Percentiles rank a stretch among this genome's conserved stretches.
phyloP scores from a whole-genome alignment of 2,888 invertebrate genomes.

The Lasioglossum malachurum region DNA sequence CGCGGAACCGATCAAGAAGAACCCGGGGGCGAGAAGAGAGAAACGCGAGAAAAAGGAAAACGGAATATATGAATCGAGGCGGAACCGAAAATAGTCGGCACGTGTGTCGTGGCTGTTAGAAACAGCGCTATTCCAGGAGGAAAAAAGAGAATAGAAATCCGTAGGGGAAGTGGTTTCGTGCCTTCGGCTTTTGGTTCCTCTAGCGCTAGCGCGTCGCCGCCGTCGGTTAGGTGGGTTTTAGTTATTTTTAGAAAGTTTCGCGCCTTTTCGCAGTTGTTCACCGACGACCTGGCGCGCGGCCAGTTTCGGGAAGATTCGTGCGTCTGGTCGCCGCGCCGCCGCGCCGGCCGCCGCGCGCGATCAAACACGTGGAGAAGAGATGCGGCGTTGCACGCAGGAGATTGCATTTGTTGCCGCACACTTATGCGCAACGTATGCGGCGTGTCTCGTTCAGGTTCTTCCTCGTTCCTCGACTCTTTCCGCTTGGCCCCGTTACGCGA shows the following conservation, averaged over 20 bases:
- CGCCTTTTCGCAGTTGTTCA: conserved; percentile 69
- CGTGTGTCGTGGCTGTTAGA: conserved; percentile 40
- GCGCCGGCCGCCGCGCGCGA: conserved; percentile 2
- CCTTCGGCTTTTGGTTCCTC: conserved; percentile 8
- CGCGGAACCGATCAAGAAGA: conserved; percentile 8
- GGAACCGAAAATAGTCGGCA: conserved; percentile 42
- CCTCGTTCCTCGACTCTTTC: conserved; percentile 68
- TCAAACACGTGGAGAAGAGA: conserved; percentile 59
- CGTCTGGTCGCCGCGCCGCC: conserved; percentile 24
- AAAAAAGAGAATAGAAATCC: conserved; percentile 26
- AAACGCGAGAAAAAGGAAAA: not conserved
- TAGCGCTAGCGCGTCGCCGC: not conserved
- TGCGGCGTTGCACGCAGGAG: conserved; percentile 26
- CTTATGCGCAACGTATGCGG: conserved; percentile 37
- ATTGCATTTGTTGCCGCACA: conserved; percentile 52
- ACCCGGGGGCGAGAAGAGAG: not conserved
- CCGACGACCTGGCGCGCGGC: conserved; percentile 64
- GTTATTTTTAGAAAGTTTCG: conserved; percentile 71
- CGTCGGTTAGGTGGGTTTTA: conserved; percentile 51
- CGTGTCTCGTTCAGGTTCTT: conserved; percentile 56
- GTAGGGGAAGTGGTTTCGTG: conserved; percentile 33
- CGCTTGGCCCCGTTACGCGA: conserved; percentile 58
- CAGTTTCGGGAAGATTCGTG: conserved; percentile 63
- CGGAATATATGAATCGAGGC: conserved; percentile 14
- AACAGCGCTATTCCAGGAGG: conserved; percentile 31